These are phyloP conservation scores for Motacilla tschutschensis DNA, from an alignment of 2,113 vertebrate genomes.

Conservation along the genomic window DNA sequence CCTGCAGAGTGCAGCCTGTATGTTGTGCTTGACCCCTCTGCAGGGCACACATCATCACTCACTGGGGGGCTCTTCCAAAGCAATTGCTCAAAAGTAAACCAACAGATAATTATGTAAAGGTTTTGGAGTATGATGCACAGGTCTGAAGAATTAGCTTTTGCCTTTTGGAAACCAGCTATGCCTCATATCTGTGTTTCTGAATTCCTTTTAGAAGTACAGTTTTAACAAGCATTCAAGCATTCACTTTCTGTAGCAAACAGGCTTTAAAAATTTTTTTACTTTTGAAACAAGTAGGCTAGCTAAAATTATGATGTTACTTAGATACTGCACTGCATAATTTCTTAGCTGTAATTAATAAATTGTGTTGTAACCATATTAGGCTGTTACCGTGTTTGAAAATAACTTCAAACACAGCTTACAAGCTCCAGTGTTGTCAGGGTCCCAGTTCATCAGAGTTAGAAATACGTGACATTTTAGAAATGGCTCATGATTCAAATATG, in stretches of 20 bases:
- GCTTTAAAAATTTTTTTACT: not conserved
- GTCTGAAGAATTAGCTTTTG: not conserved
- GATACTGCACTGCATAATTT: not conserved
- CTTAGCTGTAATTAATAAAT: constrained; percentile 20
- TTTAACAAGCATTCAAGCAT: not conserved
- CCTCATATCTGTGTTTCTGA: not conserved
- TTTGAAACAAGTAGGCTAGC: not conserved
- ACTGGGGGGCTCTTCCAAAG: not conserved
- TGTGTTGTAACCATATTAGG: not conserved
- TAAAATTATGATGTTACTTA: not conserved
- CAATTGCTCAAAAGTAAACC: not conserved
- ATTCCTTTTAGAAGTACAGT: not conserved
- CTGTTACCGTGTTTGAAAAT: constrained; percentile 19
- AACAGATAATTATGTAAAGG: not conserved
- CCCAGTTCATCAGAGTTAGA: not conserved
- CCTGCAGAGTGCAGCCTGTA: not conserved
- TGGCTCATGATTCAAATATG: constrained; percentile 3
- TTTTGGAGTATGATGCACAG: not conserved
- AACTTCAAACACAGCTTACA: constrained; percentile 7
- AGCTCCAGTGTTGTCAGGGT: not conserved
- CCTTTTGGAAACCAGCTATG: not conserved
- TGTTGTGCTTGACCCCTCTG: not conserved
- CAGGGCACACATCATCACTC: not conserved
- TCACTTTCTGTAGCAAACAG: not conserved
- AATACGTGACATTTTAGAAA: constrained; percentile 17